Evolutionary conservation across 2,113 vertebrate species (phyloP).

Genomic region (Calypte anna): DNA sequence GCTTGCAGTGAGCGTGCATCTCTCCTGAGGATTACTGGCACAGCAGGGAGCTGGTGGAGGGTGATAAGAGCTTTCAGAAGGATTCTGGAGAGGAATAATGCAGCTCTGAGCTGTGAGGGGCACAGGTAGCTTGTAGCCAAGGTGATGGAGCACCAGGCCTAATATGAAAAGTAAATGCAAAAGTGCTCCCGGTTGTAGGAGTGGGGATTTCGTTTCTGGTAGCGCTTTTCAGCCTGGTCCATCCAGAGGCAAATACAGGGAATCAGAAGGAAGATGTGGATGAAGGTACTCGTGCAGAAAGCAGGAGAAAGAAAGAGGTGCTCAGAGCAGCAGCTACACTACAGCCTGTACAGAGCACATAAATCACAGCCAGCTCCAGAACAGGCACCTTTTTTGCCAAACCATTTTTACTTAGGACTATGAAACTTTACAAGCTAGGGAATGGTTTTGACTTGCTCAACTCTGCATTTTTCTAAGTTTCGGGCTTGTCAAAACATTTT

Average conservation of each 20-base stretch:
- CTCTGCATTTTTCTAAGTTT: conserved; percentile 18
- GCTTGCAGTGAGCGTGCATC: background rate
- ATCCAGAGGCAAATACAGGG: background rate
- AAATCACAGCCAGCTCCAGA: background rate
- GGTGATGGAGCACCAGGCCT: background rate
- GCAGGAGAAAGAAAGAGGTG: background rate
- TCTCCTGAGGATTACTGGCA: background rate
- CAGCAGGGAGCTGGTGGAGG: background rate
- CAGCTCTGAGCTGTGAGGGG: background rate
- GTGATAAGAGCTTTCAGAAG: background rate
- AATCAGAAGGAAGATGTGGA: background rate
- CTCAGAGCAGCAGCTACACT: background rate
- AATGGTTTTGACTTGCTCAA: background rate
- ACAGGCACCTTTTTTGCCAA: background rate
- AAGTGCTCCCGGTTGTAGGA: background rate
- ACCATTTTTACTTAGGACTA: background rate
- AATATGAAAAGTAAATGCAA: background rate
- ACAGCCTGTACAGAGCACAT: background rate
- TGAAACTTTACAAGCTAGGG: background rate
- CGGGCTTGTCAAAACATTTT: conserved; percentile 56
- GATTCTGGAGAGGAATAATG: background rate
- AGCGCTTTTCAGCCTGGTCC: background rate
- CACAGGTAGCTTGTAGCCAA: background rate
- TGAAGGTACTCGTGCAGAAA: background rate
- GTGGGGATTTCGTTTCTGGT: background rate